Evolutionary conservation across 2,113 vertebrate species (phyloP), one percentile per base, ranked within the genome.

Genomic region (Mesembrinibis cayennensis): DNA sequence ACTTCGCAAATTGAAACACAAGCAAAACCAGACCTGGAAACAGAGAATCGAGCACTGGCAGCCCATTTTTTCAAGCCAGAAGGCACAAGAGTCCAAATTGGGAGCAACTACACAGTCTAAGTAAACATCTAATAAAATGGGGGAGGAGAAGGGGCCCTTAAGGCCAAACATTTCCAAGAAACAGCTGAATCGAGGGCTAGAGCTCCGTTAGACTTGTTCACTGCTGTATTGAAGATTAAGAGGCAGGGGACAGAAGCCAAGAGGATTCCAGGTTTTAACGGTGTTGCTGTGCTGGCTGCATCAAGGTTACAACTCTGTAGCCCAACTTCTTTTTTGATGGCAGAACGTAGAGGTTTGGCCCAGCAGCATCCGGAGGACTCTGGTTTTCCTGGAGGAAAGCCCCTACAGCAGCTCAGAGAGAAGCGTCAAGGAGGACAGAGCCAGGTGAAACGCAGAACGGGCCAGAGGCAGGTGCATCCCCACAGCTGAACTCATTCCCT

Each of bases 401-500:
- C 19, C 34, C 63, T 11, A 2, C 2, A 5, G 55, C 56, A 77
- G 77, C 65, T 26, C 47, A 10, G 26, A 16, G 32, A 17, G 61
- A 38, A 34, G 65, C 0, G 6, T 12, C 47, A 21, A 8, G 55
- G 34, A 67, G 61, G 36, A 56, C 32, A 29, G 10, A 40, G 59
- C 21, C 13, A 7, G 13, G 42, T 5, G 25, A 44, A 11, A 27
- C 1, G 6, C 23, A 15, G 67, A 10, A 47, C 1, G 2, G 9
- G 5, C 23, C 13, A 4, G 27, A 18, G 84, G 40, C 18, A 7
- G 34, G 44, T 0, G 3, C 18, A 10, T 12, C 40, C 52, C 53
- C 20, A 1, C 9, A 4, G 34, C 25, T 5, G 25, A 10, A 25
- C 69, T 22, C 14, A 0, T 3, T 17, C 3, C 30, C 26, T 25